phyloP scores from a whole-genome alignment of 2,113 vertebrate genomes.

The Sander vitreus region DNA sequence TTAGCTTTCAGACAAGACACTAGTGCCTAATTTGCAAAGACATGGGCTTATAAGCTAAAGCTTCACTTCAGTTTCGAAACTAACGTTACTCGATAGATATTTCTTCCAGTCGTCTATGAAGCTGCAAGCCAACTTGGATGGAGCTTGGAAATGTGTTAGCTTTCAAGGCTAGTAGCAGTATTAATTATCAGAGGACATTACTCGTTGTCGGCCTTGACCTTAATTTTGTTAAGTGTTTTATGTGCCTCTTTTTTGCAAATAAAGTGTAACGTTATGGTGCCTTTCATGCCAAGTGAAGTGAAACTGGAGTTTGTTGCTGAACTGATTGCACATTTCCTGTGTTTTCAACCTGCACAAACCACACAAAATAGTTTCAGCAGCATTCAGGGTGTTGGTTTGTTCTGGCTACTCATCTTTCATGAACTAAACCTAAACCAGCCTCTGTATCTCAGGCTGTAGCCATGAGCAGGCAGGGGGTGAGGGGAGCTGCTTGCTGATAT shows the following conservation, averaged over 20 bases:
- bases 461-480: slow-evolving; percentile 67
- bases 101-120: slow-evolving; percentile 56
- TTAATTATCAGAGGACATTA: slow-evolving; percentile 19
- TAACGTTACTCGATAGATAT: slow-evolving; percentile 32
- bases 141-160: slow-evolving; percentile 73
- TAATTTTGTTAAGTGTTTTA: slow-evolving; percentile 25
- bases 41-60: not conserved
- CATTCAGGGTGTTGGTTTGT: slow-evolving; percentile 54
- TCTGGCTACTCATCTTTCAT: slow-evolving; percentile 62
- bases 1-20: not conserved
- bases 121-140: slow-evolving; percentile 70
- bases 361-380: slow-evolving; percentile 42
- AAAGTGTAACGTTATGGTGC: slow-evolving; percentile 62
- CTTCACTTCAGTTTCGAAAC: slow-evolving; percentile 31
- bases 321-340: slow-evolving; percentile 74
- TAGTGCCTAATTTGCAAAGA: not conserved
- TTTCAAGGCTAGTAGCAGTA: slow-evolving; percentile 61
- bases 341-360: slow-evolving; percentile 57
- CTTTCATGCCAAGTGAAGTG: slow-evolving; percentile 63
- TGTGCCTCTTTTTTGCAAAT: slow-evolving; percentile 29
- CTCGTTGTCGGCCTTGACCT: slow-evolving; percentile 22
- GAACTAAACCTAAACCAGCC: slow-evolving; percentile 55
- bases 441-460: slow-evolving; percentile 59
- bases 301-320: slow-evolving; percentile 68
- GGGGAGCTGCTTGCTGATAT: slow-evolving; percentile 72